Percentiles rank a stretch among this genome's conserved stretches.
phyloP scores from a whole-genome alignment of 2,888 invertebrate species.

The Acleris cristana region DNA sequence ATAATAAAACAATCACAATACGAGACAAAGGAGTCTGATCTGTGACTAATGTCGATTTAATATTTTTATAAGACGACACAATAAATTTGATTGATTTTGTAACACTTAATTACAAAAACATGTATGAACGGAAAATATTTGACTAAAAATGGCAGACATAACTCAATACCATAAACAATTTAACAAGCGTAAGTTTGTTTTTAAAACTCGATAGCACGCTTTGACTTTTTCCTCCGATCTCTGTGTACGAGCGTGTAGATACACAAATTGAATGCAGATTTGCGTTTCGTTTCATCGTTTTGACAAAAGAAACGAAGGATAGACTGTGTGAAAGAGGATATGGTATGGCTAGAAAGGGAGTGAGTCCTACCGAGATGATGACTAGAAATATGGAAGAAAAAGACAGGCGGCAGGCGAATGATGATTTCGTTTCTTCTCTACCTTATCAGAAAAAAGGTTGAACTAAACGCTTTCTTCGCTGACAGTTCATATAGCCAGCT shows the following conservation, averaged over 20 bases:
- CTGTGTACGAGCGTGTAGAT: constrained; percentile 5
- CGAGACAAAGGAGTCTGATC: constrained; percentile 48
- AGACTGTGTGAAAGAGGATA: too few species aligned
- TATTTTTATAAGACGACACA: constrained; percentile 68
- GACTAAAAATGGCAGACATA: constrained; percentile 78
- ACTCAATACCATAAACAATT: constrained; percentile 69
- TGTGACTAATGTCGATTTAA: constrained; percentile 50
- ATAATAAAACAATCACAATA: constrained; percentile 10
- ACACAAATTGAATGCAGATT: neutral
- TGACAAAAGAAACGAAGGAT: too few species aligned
- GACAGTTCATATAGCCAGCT: constrained; percentile 22
- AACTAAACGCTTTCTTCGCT: constrained; percentile 12
- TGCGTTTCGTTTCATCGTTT: constrained; percentile 31
- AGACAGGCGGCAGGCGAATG: too few species aligned
- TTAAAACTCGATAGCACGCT: constrained; percentile 29
- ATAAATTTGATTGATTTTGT: constrained; percentile 72
- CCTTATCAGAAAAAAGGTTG: neutral
- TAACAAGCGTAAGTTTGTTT: constrained; percentile 45
- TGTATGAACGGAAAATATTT: constrained; percentile 76
- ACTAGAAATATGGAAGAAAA: too few species aligned
- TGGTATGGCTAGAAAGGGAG: too few species aligned
- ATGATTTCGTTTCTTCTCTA: constrained; percentile 7
- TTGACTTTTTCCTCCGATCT: neutral
- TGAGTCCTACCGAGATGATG: too few species aligned
- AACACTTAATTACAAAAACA: constrained; percentile 63